These are phyloP conservation scores for Threskiornis aethiopicus DNA, from an alignment of 2,797 vertebrate species.

Conservation along the genomic window DNA sequence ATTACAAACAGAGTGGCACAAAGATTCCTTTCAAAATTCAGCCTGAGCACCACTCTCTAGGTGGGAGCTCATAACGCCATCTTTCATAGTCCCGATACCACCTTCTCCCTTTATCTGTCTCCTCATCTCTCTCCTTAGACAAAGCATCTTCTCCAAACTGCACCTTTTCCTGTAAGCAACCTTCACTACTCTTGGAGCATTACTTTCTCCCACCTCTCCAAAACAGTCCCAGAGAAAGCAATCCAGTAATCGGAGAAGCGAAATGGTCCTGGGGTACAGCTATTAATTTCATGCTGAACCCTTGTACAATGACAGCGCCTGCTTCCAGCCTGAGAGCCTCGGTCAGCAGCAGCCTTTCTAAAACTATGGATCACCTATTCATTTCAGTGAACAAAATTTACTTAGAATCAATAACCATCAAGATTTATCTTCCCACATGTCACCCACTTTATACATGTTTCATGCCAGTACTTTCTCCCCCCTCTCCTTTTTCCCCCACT, in stretches of 20 bases:
- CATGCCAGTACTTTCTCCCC: neutral
- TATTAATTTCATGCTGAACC: neutral
- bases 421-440: neutral
- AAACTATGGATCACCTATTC: neutral
- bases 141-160: neutral
- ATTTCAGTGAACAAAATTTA: neutral
- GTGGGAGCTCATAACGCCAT: neutral
- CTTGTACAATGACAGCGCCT: neutral
- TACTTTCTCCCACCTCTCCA: neutral
- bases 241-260: neutral
- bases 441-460: neutral
- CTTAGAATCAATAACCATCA: neutral
- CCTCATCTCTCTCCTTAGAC: neutral
- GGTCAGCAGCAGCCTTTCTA: neutral
- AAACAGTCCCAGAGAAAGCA: neutral
- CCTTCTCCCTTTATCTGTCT: neutral
- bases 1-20: neutral
- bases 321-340: neutral
- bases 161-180: neutral
- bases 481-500: rapidly evolving
- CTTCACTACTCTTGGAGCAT: neutral
- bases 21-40: neutral
- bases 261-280: neutral
- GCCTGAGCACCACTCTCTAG: neutral
- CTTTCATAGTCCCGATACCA: neutral